These are phyloP conservation scores for Cheiracanthium punctorium DNA, from an alignment of 2,888 invertebrate species.

Conservation along the genomic window DNA sequence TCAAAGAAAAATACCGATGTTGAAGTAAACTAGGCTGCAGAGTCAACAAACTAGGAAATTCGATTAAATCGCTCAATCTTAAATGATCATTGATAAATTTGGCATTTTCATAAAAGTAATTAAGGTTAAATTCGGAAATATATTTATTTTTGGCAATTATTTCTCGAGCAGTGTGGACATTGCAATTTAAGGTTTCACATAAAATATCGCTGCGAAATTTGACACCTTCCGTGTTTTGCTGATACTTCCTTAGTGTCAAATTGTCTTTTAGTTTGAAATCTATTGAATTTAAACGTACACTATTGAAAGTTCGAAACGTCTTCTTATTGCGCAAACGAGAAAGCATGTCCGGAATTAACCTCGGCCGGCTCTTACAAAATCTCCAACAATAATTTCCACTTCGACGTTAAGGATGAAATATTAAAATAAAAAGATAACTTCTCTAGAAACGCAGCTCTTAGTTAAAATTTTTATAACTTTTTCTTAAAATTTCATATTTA, in stretches of 20 bases:
- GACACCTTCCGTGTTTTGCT: neutral
- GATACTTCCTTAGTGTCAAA: neutral
- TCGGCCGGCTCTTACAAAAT: too few relatives aligned
- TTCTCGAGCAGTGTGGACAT: slow-evolving; percentile 24
- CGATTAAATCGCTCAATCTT: slow-evolving; percentile 44
- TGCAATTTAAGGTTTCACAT: slow-evolving; percentile 30
- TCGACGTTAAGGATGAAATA: too few relatives aligned
- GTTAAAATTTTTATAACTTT: too few relatives aligned
- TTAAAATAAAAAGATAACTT: too few relatives aligned
- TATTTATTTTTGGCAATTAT: slow-evolving; percentile 18
- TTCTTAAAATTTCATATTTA: too few relatives aligned
- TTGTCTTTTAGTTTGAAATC: neutral
- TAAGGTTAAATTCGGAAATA: neutral
- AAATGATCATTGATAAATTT: slow-evolving; percentile 32
- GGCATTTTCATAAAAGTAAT: slow-evolving; percentile 25
- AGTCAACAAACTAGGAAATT: slow-evolving; percentile 35
- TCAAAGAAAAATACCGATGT: slow-evolving; percentile 44
- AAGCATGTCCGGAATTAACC: too few relatives aligned
- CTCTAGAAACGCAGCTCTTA: too few relatives aligned
- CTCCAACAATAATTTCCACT: too few relatives aligned
- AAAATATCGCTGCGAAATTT: slow-evolving; percentile 19
- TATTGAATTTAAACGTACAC: slow-evolving; percentile 37
- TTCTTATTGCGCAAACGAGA: too few relatives aligned
- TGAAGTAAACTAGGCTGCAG: slow-evolving; percentile 32
- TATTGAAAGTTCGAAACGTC: too few relatives aligned